Percentiles rank a stretch among this genome's conserved stretches.
These are phyloP conservation scores for Coleophora flavipennella DNA, from an alignment of 2,888 invertebrate genomes.

Conservation along the genomic window DNA sequence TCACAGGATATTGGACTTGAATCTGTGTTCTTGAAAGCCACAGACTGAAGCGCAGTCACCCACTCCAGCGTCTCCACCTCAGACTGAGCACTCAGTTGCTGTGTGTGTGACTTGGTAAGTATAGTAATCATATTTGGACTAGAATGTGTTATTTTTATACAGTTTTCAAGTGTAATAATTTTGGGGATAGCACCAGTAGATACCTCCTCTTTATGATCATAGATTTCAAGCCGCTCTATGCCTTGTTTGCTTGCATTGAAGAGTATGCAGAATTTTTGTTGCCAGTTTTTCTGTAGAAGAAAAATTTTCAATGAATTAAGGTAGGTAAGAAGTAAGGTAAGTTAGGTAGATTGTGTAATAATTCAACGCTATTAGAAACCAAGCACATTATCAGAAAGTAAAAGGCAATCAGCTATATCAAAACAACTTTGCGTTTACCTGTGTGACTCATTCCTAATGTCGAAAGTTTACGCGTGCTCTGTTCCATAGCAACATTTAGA, in stretches of 20 bases:
- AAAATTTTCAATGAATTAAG: not conserved
- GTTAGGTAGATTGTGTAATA: no score
- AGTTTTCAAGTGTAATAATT: slow-evolving; percentile 89
- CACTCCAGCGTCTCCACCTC: slow-evolving; percentile 83
- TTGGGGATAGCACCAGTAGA: slow-evolving; percentile 75
- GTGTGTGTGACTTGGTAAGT: slow-evolving; percentile 82
- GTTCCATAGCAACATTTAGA: no score
- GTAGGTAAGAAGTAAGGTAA: not conserved
- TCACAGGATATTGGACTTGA: slow-evolving; percentile 77
- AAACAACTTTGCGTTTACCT: slow-evolving; percentile 5
- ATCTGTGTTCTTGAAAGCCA: slow-evolving; percentile 82
- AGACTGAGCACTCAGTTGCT: slow-evolving; percentile 71
- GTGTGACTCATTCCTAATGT: slow-evolving; percentile 10
- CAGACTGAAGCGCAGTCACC: slow-evolving; percentile 84
- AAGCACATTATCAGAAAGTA: slow-evolving; percentile 1
- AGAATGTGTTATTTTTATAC: slow-evolving; percentile 85
- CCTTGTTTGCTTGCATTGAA: slow-evolving; percentile 89
- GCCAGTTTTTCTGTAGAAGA: slow-evolving; percentile 84
- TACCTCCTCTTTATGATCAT: slow-evolving; percentile 84
- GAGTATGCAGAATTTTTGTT: slow-evolving; percentile 82
- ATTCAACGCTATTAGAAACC: not conserved
- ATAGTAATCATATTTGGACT: slow-evolving; percentile 77
- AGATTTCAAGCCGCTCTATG: slow-evolving; percentile 88
- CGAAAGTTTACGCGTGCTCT: slow-evolving; percentile 6
- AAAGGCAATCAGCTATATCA: slow-evolving; percentile 7